Evolutionary conservation across 2,113 vertebrate genomes (phyloP).

Genomic region (Aleadryas rufinucha): DNA sequence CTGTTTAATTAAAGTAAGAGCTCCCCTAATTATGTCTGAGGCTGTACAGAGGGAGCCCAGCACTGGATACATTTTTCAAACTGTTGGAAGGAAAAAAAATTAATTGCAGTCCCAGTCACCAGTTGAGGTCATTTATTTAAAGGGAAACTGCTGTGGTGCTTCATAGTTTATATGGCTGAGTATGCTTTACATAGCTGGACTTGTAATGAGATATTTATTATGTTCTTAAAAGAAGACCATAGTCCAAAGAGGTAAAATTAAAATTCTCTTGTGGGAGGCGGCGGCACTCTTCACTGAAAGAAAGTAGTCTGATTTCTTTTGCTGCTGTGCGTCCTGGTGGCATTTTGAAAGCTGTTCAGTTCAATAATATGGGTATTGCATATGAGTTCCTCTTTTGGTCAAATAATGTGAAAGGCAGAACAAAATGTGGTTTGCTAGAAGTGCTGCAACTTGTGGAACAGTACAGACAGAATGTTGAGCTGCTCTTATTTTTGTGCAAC

Average conservation of each 20-base stretch:
- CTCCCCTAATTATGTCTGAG: not conserved
- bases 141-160: not conserved
- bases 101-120: not conserved
- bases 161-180: not conserved
- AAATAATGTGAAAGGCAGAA: not conserved
- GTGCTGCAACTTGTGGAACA: fast-evolving
- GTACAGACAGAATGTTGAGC: not conserved
- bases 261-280: not conserved
- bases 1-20: not conserved
- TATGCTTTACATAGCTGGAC: slow-evolving; percentile 19
- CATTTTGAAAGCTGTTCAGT: not conserved
- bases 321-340: not conserved
- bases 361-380: not conserved
- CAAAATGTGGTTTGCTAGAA: not conserved
- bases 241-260: not conserved
- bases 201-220: not conserved
- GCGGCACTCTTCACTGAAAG: not conserved
- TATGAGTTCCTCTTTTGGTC: not conserved
- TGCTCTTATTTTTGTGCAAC: not conserved
- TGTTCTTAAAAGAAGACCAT: not conserved
- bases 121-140: slow-evolving; percentile 54
- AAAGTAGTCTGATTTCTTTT: not conserved
- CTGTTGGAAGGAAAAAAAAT: slow-evolving; percentile 13
- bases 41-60: not conserved
- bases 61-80: not conserved